Conservation (phyloP, 2,888 invertebrate genomes). For the Tetragonisca angustula region DNA sequence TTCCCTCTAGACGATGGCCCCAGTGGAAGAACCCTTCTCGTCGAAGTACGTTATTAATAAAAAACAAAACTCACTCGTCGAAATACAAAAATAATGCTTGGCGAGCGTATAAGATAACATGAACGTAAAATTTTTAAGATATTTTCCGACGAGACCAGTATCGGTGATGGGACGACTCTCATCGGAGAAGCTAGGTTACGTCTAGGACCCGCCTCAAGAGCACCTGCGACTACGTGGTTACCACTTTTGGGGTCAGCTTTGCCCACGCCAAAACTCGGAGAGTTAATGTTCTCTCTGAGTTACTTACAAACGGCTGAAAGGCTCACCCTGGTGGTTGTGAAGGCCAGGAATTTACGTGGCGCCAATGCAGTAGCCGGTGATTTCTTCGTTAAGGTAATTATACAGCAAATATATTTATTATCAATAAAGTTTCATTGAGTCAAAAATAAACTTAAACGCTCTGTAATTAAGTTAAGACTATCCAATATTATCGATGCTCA, state of each 20-base stretch:
- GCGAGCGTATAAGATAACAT: not conserved
- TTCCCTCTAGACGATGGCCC: constrained; percentile 84
- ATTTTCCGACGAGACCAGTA: constrained; percentile 75
- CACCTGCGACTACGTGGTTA: constrained; percentile 92
- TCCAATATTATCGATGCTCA: not conserved
- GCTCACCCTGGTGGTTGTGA: constrained; percentile 90
- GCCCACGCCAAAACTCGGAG: constrained; percentile 88
- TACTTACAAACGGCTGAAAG: constrained; percentile 93
- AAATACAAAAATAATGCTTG: not conserved
- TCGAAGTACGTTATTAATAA: constrained; percentile 73
- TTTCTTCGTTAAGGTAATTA: constrained; percentile 90
- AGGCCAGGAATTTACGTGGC: constrained; percentile 90
- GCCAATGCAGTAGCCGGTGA: constrained; percentile 86
- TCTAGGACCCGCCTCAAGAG: constrained; percentile 84
- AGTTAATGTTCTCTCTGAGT: constrained; percentile 92
- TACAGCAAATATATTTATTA: too few species aligned
- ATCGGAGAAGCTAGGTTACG: constrained; percentile 79
- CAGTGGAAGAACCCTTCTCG: constrained; percentile 76
- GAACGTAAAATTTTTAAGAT: constrained; percentile 67
- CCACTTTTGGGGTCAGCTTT: constrained; percentile 88
- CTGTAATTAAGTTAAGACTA: not conserved
- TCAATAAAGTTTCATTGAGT: too few species aligned
- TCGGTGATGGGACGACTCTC: constrained; percentile 74
- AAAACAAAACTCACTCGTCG: not conserved
- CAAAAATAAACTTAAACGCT: too few species aligned